Conservation (phyloP, 2,113 vertebrate species). For the Lycaon pictus region DNA sequence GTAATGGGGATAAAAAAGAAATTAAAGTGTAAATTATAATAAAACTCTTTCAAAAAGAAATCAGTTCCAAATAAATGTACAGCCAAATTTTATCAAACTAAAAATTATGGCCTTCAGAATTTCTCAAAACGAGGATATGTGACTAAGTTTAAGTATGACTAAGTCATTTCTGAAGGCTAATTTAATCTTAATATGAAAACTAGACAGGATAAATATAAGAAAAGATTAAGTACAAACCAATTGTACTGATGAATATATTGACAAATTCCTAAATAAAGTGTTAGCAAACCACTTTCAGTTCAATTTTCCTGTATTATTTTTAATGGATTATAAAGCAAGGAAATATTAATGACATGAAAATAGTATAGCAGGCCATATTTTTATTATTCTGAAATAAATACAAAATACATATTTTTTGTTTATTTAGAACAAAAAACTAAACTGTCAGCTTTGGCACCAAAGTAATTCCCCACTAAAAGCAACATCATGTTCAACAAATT, state of each 20-base stretch:
- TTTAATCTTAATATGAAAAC: conserved; percentile 12
- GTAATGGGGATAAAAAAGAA: neutral
- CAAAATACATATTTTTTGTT: conserved; percentile 38
- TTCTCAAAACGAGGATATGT: neutral
- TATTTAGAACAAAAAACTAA: conserved; percentile 83
- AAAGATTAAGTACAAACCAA: neutral
- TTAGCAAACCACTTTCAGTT: neutral
- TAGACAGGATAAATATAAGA: neutral
- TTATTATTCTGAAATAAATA: conserved; percentile 45
- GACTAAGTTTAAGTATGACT: neutral
- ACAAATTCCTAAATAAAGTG: neutral
- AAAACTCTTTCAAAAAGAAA: conserved; percentile 24
- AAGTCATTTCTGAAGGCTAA: neutral
- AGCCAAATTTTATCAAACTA: neutral
- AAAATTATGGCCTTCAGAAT: neutral
- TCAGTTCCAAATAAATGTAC: neutral
- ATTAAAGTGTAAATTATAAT: neutral
- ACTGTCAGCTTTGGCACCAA: conserved; percentile 87
- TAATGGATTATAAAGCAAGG: neutral
- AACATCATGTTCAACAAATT: conserved; percentile 84
- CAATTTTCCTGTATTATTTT: neutral
- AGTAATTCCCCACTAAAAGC: conserved; percentile 71
- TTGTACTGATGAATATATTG: neutral
- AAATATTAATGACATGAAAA: neutral
- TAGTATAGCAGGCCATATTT: neutral